Conservation (phyloP, 2,113 vertebrate genomes). For the Phrynosoma blainvillii region DNA sequence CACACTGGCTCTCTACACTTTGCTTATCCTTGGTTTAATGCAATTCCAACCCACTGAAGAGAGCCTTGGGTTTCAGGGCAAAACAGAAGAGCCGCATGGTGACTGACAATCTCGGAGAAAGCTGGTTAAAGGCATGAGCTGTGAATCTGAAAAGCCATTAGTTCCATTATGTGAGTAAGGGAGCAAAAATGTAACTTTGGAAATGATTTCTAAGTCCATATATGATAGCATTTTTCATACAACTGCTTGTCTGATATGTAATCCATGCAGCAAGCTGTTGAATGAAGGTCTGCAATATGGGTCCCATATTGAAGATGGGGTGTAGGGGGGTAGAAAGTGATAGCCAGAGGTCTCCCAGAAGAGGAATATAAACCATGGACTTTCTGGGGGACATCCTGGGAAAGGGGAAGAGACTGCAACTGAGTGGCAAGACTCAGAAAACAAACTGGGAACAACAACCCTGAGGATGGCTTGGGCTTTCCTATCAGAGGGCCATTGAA, state of each 20-base stretch:
- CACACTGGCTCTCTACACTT: no score
- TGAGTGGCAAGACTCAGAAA: no score
- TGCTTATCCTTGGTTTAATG: no score
- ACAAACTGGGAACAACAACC: no score
- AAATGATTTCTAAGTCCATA: background rate
- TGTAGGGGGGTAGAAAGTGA: background rate
- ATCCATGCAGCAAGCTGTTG: background rate
- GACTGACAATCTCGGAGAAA: background rate
- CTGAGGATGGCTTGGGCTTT: no score
- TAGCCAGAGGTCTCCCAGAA: background rate
- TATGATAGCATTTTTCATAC: background rate
- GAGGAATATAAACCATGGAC: background rate
- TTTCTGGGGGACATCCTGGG: no score
- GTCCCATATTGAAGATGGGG: background rate
- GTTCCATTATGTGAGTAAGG: background rate
- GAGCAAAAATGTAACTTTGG: background rate
- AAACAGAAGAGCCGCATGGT: no score
- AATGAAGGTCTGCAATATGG: background rate
- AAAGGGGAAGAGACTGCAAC: no score
- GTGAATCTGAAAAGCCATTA: background rate
- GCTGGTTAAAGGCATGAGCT: background rate
- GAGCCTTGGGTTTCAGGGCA: background rate
- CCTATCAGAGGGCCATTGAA: no score
- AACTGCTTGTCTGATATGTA: background rate
- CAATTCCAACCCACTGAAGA: background rate